A percentile compares a stretch with the other conserved stretches of the same genome.
Conservation (phyloP, 2,797 vertebrate species). For the Poeciliopsis gracilis region DNA sequence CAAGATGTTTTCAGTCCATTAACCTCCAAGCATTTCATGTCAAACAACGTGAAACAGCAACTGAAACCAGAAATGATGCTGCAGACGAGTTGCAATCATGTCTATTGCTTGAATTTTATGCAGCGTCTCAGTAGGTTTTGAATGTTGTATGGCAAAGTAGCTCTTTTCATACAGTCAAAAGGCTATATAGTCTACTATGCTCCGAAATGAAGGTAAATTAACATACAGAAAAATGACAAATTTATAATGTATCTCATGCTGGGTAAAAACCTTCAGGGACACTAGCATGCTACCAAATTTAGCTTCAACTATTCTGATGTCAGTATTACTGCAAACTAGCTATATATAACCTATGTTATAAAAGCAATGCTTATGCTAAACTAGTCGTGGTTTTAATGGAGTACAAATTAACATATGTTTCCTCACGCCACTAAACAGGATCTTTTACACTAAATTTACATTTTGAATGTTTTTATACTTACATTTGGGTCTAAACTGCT, state of each 20-base stretch:
- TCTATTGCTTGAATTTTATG: not conserved
- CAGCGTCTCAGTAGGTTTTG: not conserved
- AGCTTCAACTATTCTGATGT: not conserved
- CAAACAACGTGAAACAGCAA: not conserved
- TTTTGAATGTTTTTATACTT: too few species aligned
- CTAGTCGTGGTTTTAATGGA: not conserved
- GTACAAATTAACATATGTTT: not conserved
- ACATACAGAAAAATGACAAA: not conserved
- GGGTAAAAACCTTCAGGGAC: not conserved
- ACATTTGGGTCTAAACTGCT: too few species aligned
- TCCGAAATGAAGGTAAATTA: not conserved
- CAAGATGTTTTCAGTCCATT: not conserved
- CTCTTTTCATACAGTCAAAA: not conserved
- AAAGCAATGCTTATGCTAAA: not conserved
- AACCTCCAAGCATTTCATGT: not conserved
- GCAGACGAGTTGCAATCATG: not conserved
- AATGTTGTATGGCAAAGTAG: not conserved
- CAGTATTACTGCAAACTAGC: not conserved
- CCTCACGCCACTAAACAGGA: not conserved
- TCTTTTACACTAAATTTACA: too few species aligned
- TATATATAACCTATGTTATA: not conserved
- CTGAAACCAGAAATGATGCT: not conserved
- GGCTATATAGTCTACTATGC: not conserved
- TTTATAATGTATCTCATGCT: not conserved
- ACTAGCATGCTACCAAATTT: not conserved